A percentile compares a stretch with the other conserved stretches of the same genome.
Conservation (phyloP, 2,888 invertebrate species). For the Chrysolina haemoptera region DNA sequence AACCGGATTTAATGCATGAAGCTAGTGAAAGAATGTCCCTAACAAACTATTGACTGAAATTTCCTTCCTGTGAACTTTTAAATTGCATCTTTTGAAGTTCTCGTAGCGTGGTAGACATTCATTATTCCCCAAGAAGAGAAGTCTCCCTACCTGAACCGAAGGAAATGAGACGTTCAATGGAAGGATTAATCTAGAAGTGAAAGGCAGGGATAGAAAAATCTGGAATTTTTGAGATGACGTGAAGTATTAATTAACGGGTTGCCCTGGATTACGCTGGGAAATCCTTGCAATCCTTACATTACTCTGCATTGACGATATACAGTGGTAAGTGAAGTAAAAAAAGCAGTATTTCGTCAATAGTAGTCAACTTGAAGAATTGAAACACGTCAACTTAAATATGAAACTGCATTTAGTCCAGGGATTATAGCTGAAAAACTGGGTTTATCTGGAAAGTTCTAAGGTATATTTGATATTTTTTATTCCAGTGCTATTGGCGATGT, state of each 20-base stretch:
- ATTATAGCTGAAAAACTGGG: too few relatives aligned
- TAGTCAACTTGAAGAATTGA: too few relatives aligned
- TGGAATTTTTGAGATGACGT: background rate
- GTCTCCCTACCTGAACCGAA: constrained; percentile 3
- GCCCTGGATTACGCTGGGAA: background rate
- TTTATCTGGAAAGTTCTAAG: too few relatives aligned
- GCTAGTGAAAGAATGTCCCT: constrained; percentile 1
- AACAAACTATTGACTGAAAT: constrained; percentile 22
- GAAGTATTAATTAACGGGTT: background rate
- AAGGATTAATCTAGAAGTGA: background rate
- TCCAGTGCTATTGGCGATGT: too few relatives aligned
- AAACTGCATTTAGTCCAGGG: too few relatives aligned
- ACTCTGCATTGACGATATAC: too few relatives aligned
- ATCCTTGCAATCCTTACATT: background rate
- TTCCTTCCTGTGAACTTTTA: constrained; percentile 20
- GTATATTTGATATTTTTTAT: too few relatives aligned
- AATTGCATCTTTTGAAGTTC: constrained; percentile 20
- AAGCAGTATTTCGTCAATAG: too few relatives aligned
- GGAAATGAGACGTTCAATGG: constrained; percentile 18
- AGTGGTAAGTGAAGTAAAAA: too few relatives aligned
- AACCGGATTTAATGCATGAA: constrained; percentile 20
- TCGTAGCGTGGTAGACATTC: constrained; percentile 21
- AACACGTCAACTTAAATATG: too few relatives aligned
- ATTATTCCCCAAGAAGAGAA: constrained; percentile 9
- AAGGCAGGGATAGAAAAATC: background rate